Evolutionary conservation across 2,113 vertebrate genomes (phyloP), one percentile per base, ranked within the genome.

Genomic region (Petrocephalus microphthalmus): DNA sequence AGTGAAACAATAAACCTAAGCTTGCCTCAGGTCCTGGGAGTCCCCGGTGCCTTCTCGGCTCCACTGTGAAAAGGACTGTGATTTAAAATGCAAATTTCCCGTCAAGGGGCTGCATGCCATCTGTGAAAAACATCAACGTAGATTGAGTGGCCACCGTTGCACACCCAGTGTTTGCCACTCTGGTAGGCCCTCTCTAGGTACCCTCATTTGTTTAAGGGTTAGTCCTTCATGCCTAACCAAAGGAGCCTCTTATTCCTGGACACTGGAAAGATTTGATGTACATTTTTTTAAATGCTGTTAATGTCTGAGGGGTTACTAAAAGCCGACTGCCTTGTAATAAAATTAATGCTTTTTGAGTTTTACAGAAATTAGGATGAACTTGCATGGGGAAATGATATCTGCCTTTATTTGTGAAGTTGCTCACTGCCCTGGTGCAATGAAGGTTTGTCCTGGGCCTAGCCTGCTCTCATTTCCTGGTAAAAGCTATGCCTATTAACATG

Each of bases 51-150:
- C 88, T 86, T 91, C 87, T 7, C 90, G 29, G 57, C 54, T 93
- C 74, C 60, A 82, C 88, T 91, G 91, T 93, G 91, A 91, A 94
- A 89, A 92, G 88, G 85, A 86, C 88, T 90, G 86, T 17, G 64
- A 93, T 93, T 93, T 92, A 90, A 93, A 92, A 94, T 93, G 91
- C 90, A 93, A 94, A 93, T 92, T 86, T 84, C 82, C 71, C 78
- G 87, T 91, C 78, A 87, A 89, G 33, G 33, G 91, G 88, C 89
- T 20, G 67, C 74, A 81, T 89, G 90, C 91, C 87, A 87, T 89
- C 91, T 90, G 89, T 88, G 89, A 93, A 88, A 87, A 87, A 87
- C 85, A 71, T 91, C 86, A 86, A 45, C 85, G 84, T 85, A 89
- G 90, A 92, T 91, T 93, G 89, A 93, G 90, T 89, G 49, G 86